These are phyloP conservation scores for Meloidogyne chitwoodi DNA, from an alignment of 1,140 invertebrate species.

Conservation along the genomic window DNA sequence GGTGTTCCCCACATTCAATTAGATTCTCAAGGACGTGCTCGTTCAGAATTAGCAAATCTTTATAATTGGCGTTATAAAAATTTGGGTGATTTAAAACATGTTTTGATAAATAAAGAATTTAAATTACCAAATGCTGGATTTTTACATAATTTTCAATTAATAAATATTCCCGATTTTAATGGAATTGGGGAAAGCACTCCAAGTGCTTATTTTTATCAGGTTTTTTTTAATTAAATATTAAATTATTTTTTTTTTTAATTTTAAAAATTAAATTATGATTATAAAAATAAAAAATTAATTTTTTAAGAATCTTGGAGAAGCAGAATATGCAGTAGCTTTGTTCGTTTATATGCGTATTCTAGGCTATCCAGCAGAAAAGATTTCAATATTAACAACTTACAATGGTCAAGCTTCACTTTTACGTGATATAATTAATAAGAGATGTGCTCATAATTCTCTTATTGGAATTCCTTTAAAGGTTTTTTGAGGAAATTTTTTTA, in stretches of 20 bases:
- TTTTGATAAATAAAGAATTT: conserved; percentile 77
- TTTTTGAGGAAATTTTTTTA: background rate
- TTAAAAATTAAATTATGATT: conserved; percentile 2
- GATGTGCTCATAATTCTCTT: conserved; percentile 91
- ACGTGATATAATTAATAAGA: conserved; percentile 84
- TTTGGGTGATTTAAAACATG: conserved; percentile 84
- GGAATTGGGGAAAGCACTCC: conserved; percentile 94
- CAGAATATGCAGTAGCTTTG: conserved; percentile 92
- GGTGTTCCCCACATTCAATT: background rate
- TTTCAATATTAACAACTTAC: conserved; percentile 98
- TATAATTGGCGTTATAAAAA: conserved; percentile 98
- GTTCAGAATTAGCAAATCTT: conserved; percentile 76
- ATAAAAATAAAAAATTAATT: conserved; percentile 18
- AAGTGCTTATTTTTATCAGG: conserved; percentile 95
- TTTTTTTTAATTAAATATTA: conserved; percentile 46
- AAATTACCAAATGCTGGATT: conserved; percentile 84
- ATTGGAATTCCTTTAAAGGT: conserved; percentile 91
- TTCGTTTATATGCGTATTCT: conserved; percentile 98
- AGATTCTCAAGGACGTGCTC: background rate
- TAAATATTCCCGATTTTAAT: conserved; percentile 95
- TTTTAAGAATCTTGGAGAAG: conserved; percentile 98
- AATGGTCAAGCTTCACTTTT: conserved; percentile 98
- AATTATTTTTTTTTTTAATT: background rate
- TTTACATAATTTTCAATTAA: conserved; percentile 84
- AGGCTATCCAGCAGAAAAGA: conserved; percentile 93